phyloP scores from a whole-genome alignment of 2,797 vertebrate genomes.

The Sebastolobus altivelis region DNA sequence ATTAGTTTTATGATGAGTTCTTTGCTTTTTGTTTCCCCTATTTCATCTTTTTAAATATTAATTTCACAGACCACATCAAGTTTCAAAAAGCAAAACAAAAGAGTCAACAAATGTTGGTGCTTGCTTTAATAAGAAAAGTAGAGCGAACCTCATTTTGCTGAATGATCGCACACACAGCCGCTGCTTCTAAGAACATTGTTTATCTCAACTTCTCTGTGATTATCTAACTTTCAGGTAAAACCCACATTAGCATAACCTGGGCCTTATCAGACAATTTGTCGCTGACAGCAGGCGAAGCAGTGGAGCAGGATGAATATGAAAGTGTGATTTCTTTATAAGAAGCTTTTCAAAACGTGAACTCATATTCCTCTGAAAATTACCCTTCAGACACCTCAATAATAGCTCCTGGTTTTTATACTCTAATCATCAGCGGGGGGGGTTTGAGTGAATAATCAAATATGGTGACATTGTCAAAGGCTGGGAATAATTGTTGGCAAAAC shows the following conservation, averaged over 20 bases:
- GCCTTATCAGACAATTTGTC: constrained; percentile 41
- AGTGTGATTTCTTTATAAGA: constrained; percentile 36
- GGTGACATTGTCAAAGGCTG: constrained; percentile 26
- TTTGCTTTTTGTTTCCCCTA: neutral
- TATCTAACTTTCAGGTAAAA: constrained; percentile 35
- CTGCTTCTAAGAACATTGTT: constrained; percentile 9
- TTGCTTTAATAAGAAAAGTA: constrained; percentile 13
- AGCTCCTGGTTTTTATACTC: constrained; percentile 8
- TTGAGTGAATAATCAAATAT: constrained; percentile 23
- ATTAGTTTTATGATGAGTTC: neutral
- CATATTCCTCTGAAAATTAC: constrained; percentile 32
- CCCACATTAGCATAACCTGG: constrained; percentile 47
- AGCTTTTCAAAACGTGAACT: constrained; percentile 26
- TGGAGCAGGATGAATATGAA: constrained; percentile 33
- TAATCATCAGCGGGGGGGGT: constrained; percentile 20
- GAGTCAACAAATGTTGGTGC: neutral
- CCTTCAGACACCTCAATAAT: constrained; percentile 19
- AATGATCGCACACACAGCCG: constrained; percentile 24
- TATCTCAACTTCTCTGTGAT: constrained; percentile 42
- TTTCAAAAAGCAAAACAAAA: constrained; percentile 9
- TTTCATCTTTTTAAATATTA: constrained; percentile 3
- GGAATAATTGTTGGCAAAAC: constrained; percentile 31
- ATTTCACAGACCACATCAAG: neutral
- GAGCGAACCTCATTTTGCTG: constrained; percentile 8
- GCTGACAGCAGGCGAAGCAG: constrained; percentile 27